Base-by-base conservation (phyloP, 2,888 invertebrate genomes). In the Ceramica pisi region DNA sequence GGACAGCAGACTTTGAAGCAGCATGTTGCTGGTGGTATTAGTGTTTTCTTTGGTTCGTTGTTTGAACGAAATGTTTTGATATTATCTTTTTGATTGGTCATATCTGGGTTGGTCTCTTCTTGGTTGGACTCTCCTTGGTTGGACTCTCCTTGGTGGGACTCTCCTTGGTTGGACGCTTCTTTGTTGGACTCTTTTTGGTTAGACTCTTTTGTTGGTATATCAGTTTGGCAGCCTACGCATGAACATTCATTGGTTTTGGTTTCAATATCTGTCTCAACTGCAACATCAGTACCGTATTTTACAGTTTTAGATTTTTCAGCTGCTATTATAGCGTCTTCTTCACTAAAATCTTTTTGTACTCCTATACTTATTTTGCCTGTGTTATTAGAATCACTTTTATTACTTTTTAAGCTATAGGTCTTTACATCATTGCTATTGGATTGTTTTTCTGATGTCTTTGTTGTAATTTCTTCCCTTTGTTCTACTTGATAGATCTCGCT, bases 311-410 rank as follows among this genome's bases (percentile, higher is more conserved):
- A 55, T 23, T 41, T n/a, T 21, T 56, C 19, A 2, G 48, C n/a
- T 48, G 10, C 38, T n/a, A 9, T 41, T 31, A 35, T 38, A 2
- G 31, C 50, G 35, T 66, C 60, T 41, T 72, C 57, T 12, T 35
- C 51, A 53, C 46, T 41, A 35, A 61, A 53, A 64, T 84, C 75
- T 78, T 83, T 89, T 81, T 88, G 90, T 8, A 77, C 79, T 48
- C 80, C 87, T 14, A 80, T 64, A 64, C 80, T 81, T 67, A 69
- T 76, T 63, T 65, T 75, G 12, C 9, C 19, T 23, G 19, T 51
- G 71, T 41, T 31, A 46, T 44, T 51, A 14, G 5, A 19, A 35
- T 59, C 65, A 41, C 57, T 71, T 59, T 62, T 53, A 21, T 38
- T 53, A 21, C 46, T 72, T 48, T 60, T 73, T 10, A 12, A 35